Evolutionary conservation across 2,113 vertebrate species (phyloP), one percentile per base, ranked within the genome.

Genomic region (Chroicocephalus ridibundus): DNA sequence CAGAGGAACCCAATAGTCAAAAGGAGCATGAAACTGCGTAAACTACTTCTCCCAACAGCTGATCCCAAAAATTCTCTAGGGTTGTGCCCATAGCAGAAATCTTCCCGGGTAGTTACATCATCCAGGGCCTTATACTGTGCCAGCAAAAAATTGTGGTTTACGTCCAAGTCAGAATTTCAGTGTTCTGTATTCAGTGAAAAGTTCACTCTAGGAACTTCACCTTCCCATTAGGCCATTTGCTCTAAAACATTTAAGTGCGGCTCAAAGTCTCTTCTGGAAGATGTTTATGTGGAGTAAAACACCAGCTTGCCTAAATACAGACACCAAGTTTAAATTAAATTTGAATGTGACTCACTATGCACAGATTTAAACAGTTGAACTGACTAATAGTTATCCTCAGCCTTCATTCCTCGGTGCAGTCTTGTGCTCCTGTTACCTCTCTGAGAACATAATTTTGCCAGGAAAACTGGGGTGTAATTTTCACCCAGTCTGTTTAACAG

Each of bases 1-100:
- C 4, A 15, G 19, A 44, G 31, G 52, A 87, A 32, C 26, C 36
- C 34, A 65, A 14, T 5, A 88, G 20, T 17, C 18, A 68, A 55
- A 86, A 54, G 54, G 16, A 55, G 9, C 1, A 0, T n/a, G 44
- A 40, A 93, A 46, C 6, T 8, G 7, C 0, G 0, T 27, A 68
- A 85, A 69, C 34, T 75, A 18, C n/a, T 10, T 74, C 27, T 79
- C 54, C 42, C 20, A 34, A 34, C 22, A 86, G 42, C 29, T 68
- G 26, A 57, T 40, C 4, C 15, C 27, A 19, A 19, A 74, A 91
- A 49, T 77, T 19, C 64, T 88, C 51, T 34, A 26, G 11, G 15
- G 46, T 13, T 58, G 29, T 78, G 29, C 12, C 34, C 65, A 26
- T 3, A 81, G 38, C 38, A 95, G 91, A 88, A 90, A 62, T 55